A percentile compares a stretch with the other conserved stretches of the same genome.
phyloP scores from a whole-genome alignment of 2,888 invertebrate species.

The Synergus itoensis region DNA sequence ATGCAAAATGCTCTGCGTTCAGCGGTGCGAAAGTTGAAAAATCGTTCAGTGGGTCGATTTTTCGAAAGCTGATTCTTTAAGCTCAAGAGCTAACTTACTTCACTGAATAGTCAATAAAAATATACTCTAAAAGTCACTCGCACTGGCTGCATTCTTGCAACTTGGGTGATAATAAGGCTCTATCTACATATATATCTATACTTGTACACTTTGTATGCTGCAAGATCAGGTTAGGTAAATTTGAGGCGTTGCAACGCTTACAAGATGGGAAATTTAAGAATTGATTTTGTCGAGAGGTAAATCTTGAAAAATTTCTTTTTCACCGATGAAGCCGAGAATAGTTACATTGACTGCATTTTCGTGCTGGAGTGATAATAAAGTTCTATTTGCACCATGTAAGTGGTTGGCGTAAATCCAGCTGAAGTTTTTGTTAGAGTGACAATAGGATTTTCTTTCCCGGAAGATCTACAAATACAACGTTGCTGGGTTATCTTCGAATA shows the following conservation, averaged over 20 bases:
- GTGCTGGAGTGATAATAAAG: conserved; percentile 48
- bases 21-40: neutral
- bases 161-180: neutral
- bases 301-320: neutral
- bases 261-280: neutral
- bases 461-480: conserved; percentile 22
- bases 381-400: conserved; percentile 47
- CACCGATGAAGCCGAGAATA: neutral
- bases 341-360: conserved; percentile 29
- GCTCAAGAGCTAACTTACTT: neutral
- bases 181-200: neutral
- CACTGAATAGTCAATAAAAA: neutral
- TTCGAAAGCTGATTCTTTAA: conserved; percentile 9
- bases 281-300: neutral
- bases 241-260: neutral
- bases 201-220: neutral
- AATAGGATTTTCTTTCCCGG: conserved; percentile 49
- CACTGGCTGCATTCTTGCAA: neutral
- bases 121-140: neutral
- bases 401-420: conserved; percentile 53
- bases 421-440: conserved; percentile 47
- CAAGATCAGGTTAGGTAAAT: neutral
- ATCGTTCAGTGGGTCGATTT: neutral
- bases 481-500: neutral
- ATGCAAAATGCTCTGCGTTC: neutral